phyloP scores from a whole-genome alignment of 2,113 vertebrate species.

The Orientallactaga bullata region DNA sequence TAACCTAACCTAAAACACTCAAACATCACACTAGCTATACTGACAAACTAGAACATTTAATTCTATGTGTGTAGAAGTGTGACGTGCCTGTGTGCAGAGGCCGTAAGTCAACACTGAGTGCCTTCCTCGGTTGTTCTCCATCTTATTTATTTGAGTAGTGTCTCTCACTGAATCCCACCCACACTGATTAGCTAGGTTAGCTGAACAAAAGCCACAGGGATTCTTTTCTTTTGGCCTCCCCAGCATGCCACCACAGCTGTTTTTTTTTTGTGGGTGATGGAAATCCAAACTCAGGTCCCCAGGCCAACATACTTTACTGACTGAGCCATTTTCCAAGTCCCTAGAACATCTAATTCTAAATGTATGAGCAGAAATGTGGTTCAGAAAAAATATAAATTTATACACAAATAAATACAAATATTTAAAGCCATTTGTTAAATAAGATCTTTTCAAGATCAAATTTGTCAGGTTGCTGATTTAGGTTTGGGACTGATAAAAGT shows the following conservation, averaged over 20 bases:
- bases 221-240: too few relatives aligned
- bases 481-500: background rate
- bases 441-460: background rate
- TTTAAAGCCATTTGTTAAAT: background rate
- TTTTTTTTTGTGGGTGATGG: too few relatives aligned
- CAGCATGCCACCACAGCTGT: too few relatives aligned
- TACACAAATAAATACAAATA: constrained; percentile 20
- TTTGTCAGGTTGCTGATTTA: background rate
- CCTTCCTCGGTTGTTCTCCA: too few relatives aligned
- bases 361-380: background rate
- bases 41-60: background rate
- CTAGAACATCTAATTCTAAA: background rate
- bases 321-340: background rate
- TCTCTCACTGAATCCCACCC: too few relatives aligned
- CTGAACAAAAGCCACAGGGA: too few relatives aligned
- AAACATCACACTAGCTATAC: background rate
- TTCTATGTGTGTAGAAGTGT: background rate
- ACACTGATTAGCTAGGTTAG: too few relatives aligned
- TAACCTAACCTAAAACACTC: background rate
- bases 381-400: constrained; percentile 34
- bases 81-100: too few relatives aligned
- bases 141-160: too few relatives aligned
- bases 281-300: too few relatives aligned
- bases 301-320: background rate
- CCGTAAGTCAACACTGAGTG: too few relatives aligned